These are phyloP conservation scores for Halocynthia roretzi DNA, from an alignment of 23 tunicate species.

Conservation along the genomic window DNA sequence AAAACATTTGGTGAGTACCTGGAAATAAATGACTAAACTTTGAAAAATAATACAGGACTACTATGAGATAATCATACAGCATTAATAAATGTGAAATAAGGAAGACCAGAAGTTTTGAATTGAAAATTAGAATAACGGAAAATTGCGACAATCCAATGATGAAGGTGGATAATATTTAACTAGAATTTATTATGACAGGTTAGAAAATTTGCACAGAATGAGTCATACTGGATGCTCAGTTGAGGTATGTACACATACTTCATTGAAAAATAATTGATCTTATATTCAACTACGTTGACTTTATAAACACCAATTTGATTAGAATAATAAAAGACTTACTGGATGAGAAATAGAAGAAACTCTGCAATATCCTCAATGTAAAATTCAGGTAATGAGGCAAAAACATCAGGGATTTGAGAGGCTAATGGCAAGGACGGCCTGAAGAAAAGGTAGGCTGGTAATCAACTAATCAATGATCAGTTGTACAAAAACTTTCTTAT, in stretches of 20 bases:
- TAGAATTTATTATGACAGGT: too few species aligned
- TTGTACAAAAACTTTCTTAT: neutral
- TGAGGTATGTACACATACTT: too few species aligned
- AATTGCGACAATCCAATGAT: too few species aligned
- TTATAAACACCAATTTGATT: neutral
- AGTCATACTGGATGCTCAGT: too few species aligned
- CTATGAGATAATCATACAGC: too few species aligned
- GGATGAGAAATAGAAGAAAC: constrained; percentile 54
- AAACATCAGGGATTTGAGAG: constrained; percentile 33
- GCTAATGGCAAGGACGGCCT: constrained; percentile 50
- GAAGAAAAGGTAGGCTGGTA: neutral
- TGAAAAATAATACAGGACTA: neutral
- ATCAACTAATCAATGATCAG: neutral
- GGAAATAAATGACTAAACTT: neutral
- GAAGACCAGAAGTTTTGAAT: too few species aligned
- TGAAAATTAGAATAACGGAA: too few species aligned
- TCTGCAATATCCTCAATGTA: constrained; percentile 88
- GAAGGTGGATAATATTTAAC: too few species aligned
- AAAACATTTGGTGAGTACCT: constrained; percentile 33
- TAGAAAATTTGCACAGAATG: too few species aligned
- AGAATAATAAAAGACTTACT: constrained; percentile 10
- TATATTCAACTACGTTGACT: too few species aligned
- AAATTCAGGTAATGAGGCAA: constrained; percentile 61
- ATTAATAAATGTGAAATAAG: too few species aligned
- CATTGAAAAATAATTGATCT: too few species aligned